phyloP scores from a whole-genome alignment of 2,113 vertebrate species.

The Entosphenus tridentatus region DNA sequence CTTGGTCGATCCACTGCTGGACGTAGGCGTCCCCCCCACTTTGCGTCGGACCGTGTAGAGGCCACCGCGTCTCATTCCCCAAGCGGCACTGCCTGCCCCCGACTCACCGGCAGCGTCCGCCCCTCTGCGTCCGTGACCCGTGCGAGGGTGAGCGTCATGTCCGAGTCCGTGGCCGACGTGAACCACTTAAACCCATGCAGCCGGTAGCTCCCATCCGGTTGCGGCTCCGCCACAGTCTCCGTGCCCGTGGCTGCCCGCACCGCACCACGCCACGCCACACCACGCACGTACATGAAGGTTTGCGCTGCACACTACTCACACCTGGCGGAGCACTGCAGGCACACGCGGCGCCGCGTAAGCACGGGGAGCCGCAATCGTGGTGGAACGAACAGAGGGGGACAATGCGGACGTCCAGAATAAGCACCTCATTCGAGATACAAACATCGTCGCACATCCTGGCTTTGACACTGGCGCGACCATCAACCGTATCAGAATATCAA shows the following conservation, averaged over 20 bases:
- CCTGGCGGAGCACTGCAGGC: too few species aligned
- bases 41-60: not conserved
- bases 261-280: too few species aligned
- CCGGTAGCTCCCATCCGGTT: slow-evolving; percentile 30
- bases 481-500: too few species aligned
- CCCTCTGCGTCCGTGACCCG: slow-evolving; percentile 27
- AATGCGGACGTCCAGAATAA: too few species aligned
- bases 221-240: slow-evolving; percentile 34
- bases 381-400: too few species aligned
- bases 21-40: too few species aligned
- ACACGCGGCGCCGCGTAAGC: too few species aligned
- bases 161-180: slow-evolving; percentile 48
- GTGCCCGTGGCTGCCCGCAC: slow-evolving; percentile 29
- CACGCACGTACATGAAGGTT: slow-evolving; percentile 8
- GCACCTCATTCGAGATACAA: too few species aligned
- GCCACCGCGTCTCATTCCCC: not conserved
- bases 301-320: not conserved
- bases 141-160: slow-evolving; percentile 43
- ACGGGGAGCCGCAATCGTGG: too few species aligned
- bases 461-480: too few species aligned
- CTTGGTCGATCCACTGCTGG: too few species aligned
- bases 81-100: not conserved
- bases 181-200: slow-evolving; percentile 62
- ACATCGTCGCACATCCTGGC: too few species aligned
- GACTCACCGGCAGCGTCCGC: slow-evolving; percentile 18